phyloP scores from a whole-genome alignment of 23 tunicate genomes.

The Halocynthia roretzi region DNA sequence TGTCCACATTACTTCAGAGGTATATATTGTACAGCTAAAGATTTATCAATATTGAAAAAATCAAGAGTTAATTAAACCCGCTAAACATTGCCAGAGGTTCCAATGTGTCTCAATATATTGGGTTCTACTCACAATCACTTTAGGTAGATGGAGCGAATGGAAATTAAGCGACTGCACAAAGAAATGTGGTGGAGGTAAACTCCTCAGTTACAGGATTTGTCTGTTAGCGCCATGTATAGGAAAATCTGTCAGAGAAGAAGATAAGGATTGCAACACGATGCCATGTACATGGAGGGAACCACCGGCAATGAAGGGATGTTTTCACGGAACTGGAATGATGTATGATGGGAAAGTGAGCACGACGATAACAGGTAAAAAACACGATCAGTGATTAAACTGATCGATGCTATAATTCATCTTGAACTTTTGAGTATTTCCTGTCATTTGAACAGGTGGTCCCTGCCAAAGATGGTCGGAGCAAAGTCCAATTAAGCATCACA shows the following conservation, averaged over 20 bases:
- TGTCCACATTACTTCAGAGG: slow-evolving; percentile 70
- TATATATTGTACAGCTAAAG: background rate
- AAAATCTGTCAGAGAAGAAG: slow-evolving; percentile 14
- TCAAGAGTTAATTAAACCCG: background rate
- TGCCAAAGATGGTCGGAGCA: slow-evolving; percentile 23
- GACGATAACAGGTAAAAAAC: slow-evolving; percentile 21
- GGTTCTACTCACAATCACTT: background rate
- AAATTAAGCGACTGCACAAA: slow-evolving; percentile 50
- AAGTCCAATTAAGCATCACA: slow-evolving; percentile 6
- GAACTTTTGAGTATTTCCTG: background rate
- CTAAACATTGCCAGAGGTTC: background rate
- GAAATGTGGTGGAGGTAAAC: slow-evolving; percentile 51
- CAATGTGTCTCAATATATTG: background rate
- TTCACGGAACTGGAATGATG: slow-evolving; percentile 47
- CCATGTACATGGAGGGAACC: slow-evolving; percentile 46
- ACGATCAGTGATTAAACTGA: background rate
- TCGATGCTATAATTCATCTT: background rate
- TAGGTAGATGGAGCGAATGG: slow-evolving; percentile 58
- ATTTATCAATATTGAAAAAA: background rate
- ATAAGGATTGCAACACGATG: slow-evolving; percentile 36
- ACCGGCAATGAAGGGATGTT: slow-evolving; percentile 43
- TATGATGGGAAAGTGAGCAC: slow-evolving; percentile 34
- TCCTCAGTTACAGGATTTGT: slow-evolving; percentile 36
- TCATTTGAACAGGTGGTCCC: background rate
- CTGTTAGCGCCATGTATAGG: slow-evolving; percentile 61